These are phyloP conservation scores for Pocillopora verrucosa DNA, from an alignment of 64 coral and sea anemone genomes.

Conservation along the genomic window DNA sequence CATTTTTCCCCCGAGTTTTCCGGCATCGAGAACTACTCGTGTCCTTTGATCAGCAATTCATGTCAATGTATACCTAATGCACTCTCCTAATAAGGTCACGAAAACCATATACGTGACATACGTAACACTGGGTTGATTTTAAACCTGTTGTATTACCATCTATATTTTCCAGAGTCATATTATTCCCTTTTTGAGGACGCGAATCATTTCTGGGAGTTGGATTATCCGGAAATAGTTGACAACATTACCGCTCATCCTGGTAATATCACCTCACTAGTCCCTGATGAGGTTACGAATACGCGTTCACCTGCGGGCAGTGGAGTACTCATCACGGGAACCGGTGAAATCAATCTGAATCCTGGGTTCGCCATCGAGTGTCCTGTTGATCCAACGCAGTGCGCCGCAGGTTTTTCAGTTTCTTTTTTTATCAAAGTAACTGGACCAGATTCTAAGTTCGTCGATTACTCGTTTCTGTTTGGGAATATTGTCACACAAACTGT, in stretches of 20 bases:
- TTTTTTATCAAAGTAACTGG: constrained; percentile 3
- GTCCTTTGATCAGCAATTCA: no score
- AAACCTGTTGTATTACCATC: no score
- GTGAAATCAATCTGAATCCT: neutral
- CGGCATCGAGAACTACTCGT: no score
- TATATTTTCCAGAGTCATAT: neutral
- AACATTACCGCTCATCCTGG: neutral
- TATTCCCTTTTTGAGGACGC: neutral
- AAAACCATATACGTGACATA: no score
- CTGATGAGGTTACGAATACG: neutral
- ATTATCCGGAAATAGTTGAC: neutral
- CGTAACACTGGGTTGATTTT: no score
- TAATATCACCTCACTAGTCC: no score
- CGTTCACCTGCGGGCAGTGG: neutral
- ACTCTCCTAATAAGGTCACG: no score
- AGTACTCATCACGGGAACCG: neutral
- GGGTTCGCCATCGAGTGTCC: neutral
- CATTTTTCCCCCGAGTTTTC: no score
- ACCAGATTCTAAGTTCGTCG: no score
- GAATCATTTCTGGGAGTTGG: constrained; percentile 1
- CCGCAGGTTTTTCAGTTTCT: neutral
- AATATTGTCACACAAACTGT: neutral
- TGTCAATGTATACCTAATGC: no score
- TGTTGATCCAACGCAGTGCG: neutral
- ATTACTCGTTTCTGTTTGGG: neutral